Conservation (phyloP, 2,888 invertebrate genomes). For the Pantelozetes paolii region DNA sequence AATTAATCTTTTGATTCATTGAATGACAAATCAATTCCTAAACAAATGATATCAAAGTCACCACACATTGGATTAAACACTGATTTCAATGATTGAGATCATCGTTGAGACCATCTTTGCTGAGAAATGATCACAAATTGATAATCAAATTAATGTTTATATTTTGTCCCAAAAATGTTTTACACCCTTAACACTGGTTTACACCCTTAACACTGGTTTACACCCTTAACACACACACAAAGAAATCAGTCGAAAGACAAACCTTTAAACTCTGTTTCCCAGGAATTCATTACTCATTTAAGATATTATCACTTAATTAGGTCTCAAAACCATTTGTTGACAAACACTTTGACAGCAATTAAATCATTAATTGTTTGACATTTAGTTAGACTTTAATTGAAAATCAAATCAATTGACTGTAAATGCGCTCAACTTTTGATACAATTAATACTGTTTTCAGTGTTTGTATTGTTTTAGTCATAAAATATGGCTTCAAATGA, state of each 20-base stretch:
- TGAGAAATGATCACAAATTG: constrained; percentile 1
- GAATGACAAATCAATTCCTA: neutral
- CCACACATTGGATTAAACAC: neutral
- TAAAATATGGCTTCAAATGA: too few species aligned
- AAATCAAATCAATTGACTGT: too few species aligned
- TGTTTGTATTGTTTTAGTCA: too few species aligned
- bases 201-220: neutral
- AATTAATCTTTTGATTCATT: neutral
- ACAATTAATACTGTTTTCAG: too few species aligned
- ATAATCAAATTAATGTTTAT: neutral
- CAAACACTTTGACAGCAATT: neutral
- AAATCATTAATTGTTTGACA: too few species aligned
- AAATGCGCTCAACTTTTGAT: too few species aligned
- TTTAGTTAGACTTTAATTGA: too few species aligned
- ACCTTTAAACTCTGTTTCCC: constrained; percentile 41
- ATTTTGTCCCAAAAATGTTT: neutral
- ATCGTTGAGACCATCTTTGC: neutral
- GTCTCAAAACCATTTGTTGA: neutral
- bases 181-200: neutral
- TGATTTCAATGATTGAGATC: neutral
- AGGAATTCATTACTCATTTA: constrained; percentile 27
- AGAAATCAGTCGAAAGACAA: constrained; percentile 32
- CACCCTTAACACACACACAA: constrained; percentile 27
- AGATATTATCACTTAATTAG: neutral
- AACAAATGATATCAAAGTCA: constrained; percentile 3